Evolutionary conservation across 2,888 invertebrate species (phyloP), one percentile per base, ranked within the genome.

Genomic region (Platypus cylindrus): DNA sequence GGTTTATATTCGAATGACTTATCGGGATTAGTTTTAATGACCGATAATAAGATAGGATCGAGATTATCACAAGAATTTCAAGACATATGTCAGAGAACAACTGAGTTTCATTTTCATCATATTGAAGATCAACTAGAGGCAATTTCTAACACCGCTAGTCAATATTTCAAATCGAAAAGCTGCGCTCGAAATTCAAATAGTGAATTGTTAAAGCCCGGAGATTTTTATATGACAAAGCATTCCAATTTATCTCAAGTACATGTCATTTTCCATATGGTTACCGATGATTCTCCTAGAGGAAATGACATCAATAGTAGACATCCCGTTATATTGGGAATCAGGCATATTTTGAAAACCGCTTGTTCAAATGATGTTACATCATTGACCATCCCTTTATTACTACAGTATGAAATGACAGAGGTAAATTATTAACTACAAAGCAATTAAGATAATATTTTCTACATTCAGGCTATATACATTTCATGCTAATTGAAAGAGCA

Each of bases 231-330:
- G 37, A 86, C 86, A 5, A 70, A 75, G 47, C 95, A 95, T 72
- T 90, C 91, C 48, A 94, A 94, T 70, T 71, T 97, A 45, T 81
- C 87, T 2, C 87, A 93, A 58, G 84, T 85, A 28, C 95, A 98
- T 65, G 80, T 93, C 2, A 81, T 95, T 30, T 98, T 94, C 65
- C 97, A 99, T 56, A 75, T 98, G 55, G 82, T 95, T 5, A 79
- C 82, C 1, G 94, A 94, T 58, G 91, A 93, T 45, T 52, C 51
- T 59, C 48, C 67, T 54, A 47, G 63, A 63, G 63, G 60, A 55
- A 70, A 79, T 25, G 95, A 97, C 56, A 90, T 98, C 33, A 89
- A 90, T 50, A 97, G 93, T 0, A 75, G 98, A 2, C 95, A 98
- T 70, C 85, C 91, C 3, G 87, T 85, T 14, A 89, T 99, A 48